Evolutionary conservation across 2,797 vertebrate species (phyloP).

Genomic region (Sarcoramphus papa): DNA sequence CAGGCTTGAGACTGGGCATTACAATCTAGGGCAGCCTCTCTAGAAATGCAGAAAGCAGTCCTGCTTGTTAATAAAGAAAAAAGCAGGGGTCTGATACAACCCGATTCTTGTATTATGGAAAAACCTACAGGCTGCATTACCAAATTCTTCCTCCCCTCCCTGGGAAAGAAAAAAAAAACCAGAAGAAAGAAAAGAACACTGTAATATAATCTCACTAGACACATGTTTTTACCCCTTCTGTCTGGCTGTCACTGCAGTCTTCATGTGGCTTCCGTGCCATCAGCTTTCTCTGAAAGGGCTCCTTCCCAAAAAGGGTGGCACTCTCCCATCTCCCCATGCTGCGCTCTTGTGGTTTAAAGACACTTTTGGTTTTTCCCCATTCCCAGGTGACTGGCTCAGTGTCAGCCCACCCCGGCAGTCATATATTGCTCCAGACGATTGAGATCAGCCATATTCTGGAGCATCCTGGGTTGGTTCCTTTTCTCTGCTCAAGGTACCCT

Average conservation of each 20-base stretch:
- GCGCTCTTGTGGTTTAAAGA: background rate
- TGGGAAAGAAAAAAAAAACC: background rate
- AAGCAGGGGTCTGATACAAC: background rate
- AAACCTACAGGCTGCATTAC: background rate
- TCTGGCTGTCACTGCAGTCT: background rate
- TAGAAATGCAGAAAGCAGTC: background rate
- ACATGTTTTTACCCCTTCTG: background rate
- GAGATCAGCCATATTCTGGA: background rate
- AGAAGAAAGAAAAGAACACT: no score
- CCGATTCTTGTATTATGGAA: background rate
- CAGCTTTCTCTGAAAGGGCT: background rate
- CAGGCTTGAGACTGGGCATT: background rate
- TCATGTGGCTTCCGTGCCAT: background rate
- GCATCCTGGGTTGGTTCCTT: background rate
- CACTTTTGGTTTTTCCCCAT: fast-evolving
- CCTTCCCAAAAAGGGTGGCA: background rate
- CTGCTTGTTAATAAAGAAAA: background rate
- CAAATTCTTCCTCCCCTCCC: background rate
- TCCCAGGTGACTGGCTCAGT: background rate
- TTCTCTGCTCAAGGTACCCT: background rate
- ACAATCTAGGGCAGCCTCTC: background rate
- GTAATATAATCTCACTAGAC: background rate
- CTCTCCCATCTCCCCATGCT: background rate
- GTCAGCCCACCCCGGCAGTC: background rate
- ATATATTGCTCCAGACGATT: background rate